These are phyloP conservation scores for Pterocles gutturalis DNA, from an alignment of 2,113 vertebrate genomes.

Conservation along the genomic window DNA sequence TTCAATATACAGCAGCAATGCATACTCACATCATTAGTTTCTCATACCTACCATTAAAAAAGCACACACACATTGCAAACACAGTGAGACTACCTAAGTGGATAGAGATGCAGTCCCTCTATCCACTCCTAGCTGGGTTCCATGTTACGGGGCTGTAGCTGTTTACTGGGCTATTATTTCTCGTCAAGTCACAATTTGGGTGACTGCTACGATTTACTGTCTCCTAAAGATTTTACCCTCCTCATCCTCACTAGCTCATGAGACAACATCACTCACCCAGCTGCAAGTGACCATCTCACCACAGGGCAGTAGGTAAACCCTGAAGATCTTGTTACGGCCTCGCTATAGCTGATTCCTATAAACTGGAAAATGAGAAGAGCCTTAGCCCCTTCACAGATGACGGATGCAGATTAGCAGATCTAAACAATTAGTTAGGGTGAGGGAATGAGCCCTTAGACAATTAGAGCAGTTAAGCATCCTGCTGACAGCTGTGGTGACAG, in stretches of 20 bases:
- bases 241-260: background rate
- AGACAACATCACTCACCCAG: background rate
- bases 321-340: conserved; percentile 23
- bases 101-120: background rate
- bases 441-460: conserved; percentile 74
- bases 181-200: background rate
- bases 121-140: background rate
- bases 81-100: background rate
- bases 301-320: background rate
- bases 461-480: conserved; percentile 75
- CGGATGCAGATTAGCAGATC: conserved; percentile 75
- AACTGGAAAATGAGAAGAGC: conserved; percentile 62
- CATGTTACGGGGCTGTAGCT: background rate
- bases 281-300: background rate
- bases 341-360: conserved; percentile 47
- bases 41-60: conserved; percentile 20
- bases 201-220: background rate
- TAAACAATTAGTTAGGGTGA: conserved; percentile 80
- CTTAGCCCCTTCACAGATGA: conserved; percentile 68
- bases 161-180: background rate
- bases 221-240: background rate
- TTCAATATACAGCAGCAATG: conserved; percentile 54
- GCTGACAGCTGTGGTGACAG: conserved; percentile 82
- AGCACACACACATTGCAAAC: background rate
- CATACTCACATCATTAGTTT: conserved; percentile 41